phyloP scores from a whole-genome alignment of 2,888 invertebrate genomes.

The Zonitis immaculata region DNA sequence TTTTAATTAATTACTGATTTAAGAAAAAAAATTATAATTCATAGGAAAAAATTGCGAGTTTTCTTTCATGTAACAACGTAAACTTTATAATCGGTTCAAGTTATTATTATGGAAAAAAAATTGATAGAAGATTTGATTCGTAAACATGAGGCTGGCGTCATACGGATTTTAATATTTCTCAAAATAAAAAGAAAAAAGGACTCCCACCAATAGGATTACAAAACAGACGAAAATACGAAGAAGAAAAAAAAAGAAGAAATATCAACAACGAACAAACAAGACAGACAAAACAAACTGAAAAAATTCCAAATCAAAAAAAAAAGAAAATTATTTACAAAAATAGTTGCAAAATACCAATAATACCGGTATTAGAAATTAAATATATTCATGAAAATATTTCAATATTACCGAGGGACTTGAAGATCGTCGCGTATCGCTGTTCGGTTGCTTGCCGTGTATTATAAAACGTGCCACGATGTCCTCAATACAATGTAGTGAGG shows the following conservation, averaged over 20 bases:
- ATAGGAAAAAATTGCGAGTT: too few relatives aligned
- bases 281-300: neutral
- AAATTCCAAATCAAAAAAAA: too few relatives aligned
- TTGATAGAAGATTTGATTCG: neutral
- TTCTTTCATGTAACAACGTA: too few relatives aligned
- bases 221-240: too few relatives aligned
- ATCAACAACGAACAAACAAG: neutral
- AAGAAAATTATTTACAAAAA: too few relatives aligned
- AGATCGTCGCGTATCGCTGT: too few relatives aligned
- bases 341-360: neutral
- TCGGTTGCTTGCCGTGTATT: slow-evolving; percentile 13
- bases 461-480: slow-evolving; percentile 39
- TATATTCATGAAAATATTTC: slow-evolving; percentile 3
- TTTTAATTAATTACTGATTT: too few relatives aligned
- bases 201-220: too few relatives aligned
- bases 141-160: neutral
- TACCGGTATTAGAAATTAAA: slow-evolving; percentile 1
- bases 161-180: neutral
- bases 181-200: too few relatives aligned
- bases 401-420: neutral
- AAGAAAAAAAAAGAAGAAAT: neutral
- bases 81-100: neutral
- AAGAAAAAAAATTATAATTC: too few relatives aligned
- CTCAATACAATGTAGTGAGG: slow-evolving; percentile 32
- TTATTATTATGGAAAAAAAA: neutral